Base-by-base conservation (phyloP, 2,888 invertebrate species). In the Ephialtes manifestator region DNA sequence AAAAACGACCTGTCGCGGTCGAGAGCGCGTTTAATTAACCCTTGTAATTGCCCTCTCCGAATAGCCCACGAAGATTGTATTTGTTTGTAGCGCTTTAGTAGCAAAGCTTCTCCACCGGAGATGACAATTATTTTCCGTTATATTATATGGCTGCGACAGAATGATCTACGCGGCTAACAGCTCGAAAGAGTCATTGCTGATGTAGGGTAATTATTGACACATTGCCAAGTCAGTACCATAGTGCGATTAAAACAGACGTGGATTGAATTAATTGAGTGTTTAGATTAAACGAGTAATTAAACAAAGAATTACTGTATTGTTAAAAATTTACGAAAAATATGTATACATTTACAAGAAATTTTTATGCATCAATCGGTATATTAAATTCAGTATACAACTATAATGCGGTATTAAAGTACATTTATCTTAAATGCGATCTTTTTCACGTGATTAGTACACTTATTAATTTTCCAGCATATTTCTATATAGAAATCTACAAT, bases 1-100 rank as follows among this genome's bases (percentile, higher is more conserved):
- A 68, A 77, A 60, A 81, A 58, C 43, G 39, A n/a, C 75, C 75
- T 46, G 67, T 67, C 43, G 60, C 13, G 39, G 35, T 28, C 48
- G n/a, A 31, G 51, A 48, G 63, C 43, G 74, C 35, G 51, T 63
- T 75, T 75, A 75, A 75, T 75, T 75, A 75, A 75, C 75, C 75
- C 75, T 51, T 20, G 63, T 75, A 75, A 75, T 65, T 75, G 75
- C 63, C 13, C 60, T 24, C 75, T 65, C 75, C 15, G 31, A 20
- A 75, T 63, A 60, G 7, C 18, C 51, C 20, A 20, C 31, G 63
- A 24, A 35, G 48, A 60, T 18, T 13, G 13, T 63, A 46, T 55
- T 71, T 60, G 75, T 63, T 75, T 75, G 63, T 51, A 35, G 46
- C 39, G 55, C 63, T 20, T 63, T 63, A 51, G 31, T 35, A 48